Percentiles rank a stretch among this genome's conserved stretches.
Conservation (phyloP, 2,113 vertebrate genomes). For the Festucalex cinctus region DNA sequence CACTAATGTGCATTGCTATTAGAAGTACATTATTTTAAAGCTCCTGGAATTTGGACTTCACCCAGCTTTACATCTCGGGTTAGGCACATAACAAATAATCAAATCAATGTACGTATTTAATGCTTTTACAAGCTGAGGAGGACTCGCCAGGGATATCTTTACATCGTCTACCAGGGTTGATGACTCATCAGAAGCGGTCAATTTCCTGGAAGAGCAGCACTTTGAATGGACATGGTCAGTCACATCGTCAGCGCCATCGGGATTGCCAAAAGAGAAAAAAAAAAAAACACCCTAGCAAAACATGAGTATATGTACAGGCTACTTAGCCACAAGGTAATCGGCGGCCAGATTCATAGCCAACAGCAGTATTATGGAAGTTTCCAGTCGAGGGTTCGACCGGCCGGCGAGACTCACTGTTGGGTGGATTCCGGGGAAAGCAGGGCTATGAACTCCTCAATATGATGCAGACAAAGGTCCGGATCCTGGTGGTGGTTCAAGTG, state of each 20-base stretch:
- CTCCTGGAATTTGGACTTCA: background rate
- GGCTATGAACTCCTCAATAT: no score
- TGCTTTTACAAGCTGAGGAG: constrained; percentile 9
- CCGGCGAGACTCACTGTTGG: no score
- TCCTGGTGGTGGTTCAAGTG: no score
- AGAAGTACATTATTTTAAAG: background rate
- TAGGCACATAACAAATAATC: constrained; percentile 4
- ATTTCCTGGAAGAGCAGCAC: constrained; percentile 39
- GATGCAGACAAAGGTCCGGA: no score
- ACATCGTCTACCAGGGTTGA: constrained; percentile 23
- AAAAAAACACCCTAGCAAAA: no score
- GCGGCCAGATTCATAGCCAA: no score
- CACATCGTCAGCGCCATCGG: constrained; percentile 26
- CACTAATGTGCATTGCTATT: constrained; percentile 1
- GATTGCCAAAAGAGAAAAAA: constrained; percentile 1
- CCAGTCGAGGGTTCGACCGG: no score
- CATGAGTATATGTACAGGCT: no score
- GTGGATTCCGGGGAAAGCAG: no score
- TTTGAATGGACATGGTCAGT: constrained; percentile 29
- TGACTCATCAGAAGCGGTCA: constrained; percentile 39
- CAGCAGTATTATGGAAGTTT: no score
- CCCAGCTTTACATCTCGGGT: background rate
- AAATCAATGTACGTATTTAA: constrained; percentile 1
- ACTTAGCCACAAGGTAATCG: no score
- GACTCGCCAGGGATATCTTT: constrained; percentile 9